Conservation (phyloP, 2,113 vertebrate genomes). For the Antechinus stuartii region DNA sequence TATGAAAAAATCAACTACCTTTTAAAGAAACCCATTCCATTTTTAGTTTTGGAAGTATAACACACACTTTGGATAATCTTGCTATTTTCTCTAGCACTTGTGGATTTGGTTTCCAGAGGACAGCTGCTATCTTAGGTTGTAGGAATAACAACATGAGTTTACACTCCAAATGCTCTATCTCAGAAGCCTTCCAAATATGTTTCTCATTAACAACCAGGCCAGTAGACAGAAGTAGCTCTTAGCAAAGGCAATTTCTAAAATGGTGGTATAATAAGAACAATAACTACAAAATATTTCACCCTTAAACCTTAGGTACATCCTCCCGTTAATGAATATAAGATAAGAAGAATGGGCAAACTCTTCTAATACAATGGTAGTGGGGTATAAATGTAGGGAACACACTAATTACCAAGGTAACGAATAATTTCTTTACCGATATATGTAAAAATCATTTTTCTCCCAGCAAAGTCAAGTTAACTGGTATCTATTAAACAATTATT, state of each 20-base stretch:
- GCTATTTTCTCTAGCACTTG: not conserved
- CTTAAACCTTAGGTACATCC: too few relatives aligned
- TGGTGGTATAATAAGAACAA: too few relatives aligned
- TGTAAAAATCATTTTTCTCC: not conserved
- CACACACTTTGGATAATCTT: not conserved
- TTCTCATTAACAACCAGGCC: not conserved
- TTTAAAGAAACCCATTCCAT: not conserved
- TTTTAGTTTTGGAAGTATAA: not conserved
- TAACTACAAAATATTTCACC: too few relatives aligned
- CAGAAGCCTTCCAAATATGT: not conserved
- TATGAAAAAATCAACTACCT: not conserved
- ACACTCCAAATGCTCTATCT: not conserved
- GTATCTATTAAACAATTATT: not conserved
- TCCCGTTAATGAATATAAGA: too few relatives aligned
- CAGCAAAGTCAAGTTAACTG: not conserved
- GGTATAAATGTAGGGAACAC: too few relatives aligned
- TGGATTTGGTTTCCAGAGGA: not conserved
- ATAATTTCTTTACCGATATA: not conserved
- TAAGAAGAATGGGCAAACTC: too few relatives aligned
- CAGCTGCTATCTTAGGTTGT: not conserved
- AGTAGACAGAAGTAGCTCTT: not conserved
- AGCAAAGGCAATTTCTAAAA: not conserved
- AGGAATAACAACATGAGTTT: not conserved
- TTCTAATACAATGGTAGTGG: too few relatives aligned
- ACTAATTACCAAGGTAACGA: too few relatives aligned